These are phyloP conservation scores for Luperina testacea DNA, from an alignment of 2,888 invertebrate species.

Conservation along the genomic window DNA sequence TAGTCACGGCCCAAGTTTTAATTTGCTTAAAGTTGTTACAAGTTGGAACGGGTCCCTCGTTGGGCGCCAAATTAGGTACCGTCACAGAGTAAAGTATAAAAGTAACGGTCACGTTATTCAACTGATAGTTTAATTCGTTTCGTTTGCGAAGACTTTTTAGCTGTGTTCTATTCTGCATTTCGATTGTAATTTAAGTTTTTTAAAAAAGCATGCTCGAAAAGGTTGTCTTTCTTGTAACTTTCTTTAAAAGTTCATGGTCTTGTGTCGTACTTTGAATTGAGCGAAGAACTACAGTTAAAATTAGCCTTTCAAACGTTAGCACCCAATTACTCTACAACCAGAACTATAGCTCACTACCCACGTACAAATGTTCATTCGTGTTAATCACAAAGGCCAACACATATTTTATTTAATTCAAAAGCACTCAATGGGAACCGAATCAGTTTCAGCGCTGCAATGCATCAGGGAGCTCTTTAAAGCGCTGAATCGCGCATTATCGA, in stretches of 20 bases:
- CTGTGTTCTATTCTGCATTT: conserved; percentile 71
- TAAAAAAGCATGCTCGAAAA: conserved; percentile 36
- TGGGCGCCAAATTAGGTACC: conserved; percentile 88
- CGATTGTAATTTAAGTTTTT: conserved; percentile 74
- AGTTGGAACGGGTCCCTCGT: conserved; percentile 88
- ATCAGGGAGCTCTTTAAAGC: conserved; percentile 67
- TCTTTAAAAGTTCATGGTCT: conserved; percentile 35
- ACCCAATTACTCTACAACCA: not conserved
- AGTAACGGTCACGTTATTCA: conserved; percentile 77
- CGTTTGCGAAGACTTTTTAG: conserved; percentile 74
- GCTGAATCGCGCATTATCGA: conserved; percentile 67
- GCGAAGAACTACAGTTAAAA: not conserved
- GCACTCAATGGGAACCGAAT: conserved; percentile 55
- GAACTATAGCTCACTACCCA: not conserved
- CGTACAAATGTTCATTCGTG: not conserved
- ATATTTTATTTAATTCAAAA: conserved; percentile 60
- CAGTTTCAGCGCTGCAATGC: conserved; percentile 65
- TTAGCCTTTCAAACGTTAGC: not conserved
- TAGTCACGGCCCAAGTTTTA: conserved; percentile 88
- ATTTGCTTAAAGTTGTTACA: conserved; percentile 90
- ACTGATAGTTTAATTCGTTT: conserved; percentile 88
- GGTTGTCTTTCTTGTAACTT: conserved; percentile 40
- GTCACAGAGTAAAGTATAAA: conserved; percentile 75
- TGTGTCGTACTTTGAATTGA: conserved; percentile 1
- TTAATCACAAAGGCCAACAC: conserved; percentile 55